Percentiles rank a stretch among this genome's conserved stretches.
phyloP scores from a whole-genome alignment of 2,888 invertebrate genomes.

The Phrixothrix hirtus region DNA sequence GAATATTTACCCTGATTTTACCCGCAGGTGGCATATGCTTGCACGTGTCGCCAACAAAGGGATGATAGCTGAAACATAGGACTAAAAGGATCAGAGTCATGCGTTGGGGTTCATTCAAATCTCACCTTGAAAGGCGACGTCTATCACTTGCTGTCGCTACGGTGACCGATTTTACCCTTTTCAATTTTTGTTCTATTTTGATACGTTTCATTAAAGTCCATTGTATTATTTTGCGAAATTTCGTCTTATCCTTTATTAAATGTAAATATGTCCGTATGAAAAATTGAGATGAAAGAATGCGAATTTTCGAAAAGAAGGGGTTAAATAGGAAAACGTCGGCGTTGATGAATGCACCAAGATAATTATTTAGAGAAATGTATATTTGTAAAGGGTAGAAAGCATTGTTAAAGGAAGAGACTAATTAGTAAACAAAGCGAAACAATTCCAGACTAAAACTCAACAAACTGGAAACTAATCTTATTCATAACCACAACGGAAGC shows the following conservation, averaged over 20 bases:
- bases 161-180: constrained; percentile 36
- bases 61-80: constrained; percentile 41
- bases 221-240: no score
- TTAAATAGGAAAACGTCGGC: constrained; percentile 1
- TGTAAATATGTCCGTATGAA: no score
- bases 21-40: constrained; percentile 44
- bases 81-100: constrained; percentile 41
- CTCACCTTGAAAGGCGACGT: constrained; percentile 35
- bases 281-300: neutral
- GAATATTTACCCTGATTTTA: neutral
- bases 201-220: no score
- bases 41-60: constrained; percentile 45
- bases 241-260: no score
- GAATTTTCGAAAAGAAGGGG: constrained; percentile 3
- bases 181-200: constrained; percentile 31
- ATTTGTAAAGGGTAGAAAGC: constrained; percentile 13
- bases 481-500: constrained; percentile 35
- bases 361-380: constrained; percentile 15
- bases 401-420: constrained; percentile 32
- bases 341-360: constrained; percentile 20
- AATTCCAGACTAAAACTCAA: constrained; percentile 35
- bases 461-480: constrained; percentile 39
- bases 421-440: constrained; percentile 39
- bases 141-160: constrained; percentile 32
- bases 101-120: constrained; percentile 28